Evolutionary conservation across 1,140 invertebrate genomes (phyloP), one percentile per base, ranked within the genome.

Genomic region (Drosophila paulistorum): DNA sequence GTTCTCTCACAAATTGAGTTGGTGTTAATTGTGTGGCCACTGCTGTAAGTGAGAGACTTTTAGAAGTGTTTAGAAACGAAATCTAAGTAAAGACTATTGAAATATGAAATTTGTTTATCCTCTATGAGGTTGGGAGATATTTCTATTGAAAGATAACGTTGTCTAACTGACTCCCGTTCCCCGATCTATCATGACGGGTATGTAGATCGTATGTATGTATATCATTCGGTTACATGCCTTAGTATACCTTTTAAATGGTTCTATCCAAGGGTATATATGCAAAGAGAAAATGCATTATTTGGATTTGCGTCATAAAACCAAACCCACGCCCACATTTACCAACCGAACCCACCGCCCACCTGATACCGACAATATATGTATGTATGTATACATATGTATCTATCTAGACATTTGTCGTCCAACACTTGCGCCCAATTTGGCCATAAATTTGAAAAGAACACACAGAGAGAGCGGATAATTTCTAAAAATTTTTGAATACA

Each of bases 391-490:
- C 0, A 45, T 45, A 17, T 51, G 20, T 51, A 51, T 23, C 2
- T 51, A 51, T 75, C 67, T 81, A 81, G 77, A 89, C 74, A 71
- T 84, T 71, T 67, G 74, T 58, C 57, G 75, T 61, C 61, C 61
- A 45, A 62, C 59, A 79, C 66, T 82, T 86, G 79, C 63, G 79
- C 84, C 84, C 84, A 83, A 89, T 87, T 87, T 87, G 83, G 83
- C 84, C 72, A 87, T 89, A 87, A 83, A 87, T 87, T 87, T 87
- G n/a, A 84, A 77, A 87, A 79, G 81, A 51, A 23, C 17, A 51
- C 17, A 51, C 20, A 23, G 2, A 23, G 9, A 51, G 1, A 63
- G 9, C 5, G 26, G 17, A 65, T 26, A 65, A 42, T 79, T 58
- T 67, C 41, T 33, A 51, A 26, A 41, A 20, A 51, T 39, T 65